These are phyloP conservation scores for Erythrolamprus reginae DNA, from an alignment of 2,113 vertebrate species.

Conservation along the genomic window DNA sequence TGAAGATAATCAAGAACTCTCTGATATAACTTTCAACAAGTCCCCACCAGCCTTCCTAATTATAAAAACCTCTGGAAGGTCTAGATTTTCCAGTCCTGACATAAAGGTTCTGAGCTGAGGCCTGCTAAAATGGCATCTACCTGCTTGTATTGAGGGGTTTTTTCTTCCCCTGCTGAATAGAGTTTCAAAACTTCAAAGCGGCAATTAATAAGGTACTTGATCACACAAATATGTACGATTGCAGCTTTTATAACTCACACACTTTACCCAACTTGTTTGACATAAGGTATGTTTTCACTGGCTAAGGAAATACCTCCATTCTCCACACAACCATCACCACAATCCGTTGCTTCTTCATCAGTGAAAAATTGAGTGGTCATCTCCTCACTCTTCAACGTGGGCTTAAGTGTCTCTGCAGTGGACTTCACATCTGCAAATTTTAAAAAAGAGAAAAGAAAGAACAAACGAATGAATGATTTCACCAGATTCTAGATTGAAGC, in stretches of 20 bases:
- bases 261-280: not conserved
- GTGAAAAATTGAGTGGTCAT: slow-evolving; percentile 73
- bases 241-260: not conserved
- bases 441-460: not conserved
- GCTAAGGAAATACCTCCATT: slow-evolving; percentile 66
- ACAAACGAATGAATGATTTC: not conserved
- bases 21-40: not conserved
- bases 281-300: slow-evolving; percentile 12
- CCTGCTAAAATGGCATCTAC: not conserved
- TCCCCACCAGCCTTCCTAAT: not conserved
- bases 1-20: not conserved
- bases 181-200: not conserved
- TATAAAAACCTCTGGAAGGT: not conserved
- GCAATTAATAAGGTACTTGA: not conserved
- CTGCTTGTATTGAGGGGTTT: not conserved
- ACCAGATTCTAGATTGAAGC: not conserved
- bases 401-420: slow-evolving; percentile 78
- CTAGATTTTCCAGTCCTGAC: not conserved
- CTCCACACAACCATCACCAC: slow-evolving; percentile 70
- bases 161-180: too few relatives aligned
- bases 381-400: slow-evolving; percentile 80
- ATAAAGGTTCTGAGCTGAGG: not conserved
- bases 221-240: not conserved
- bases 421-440: slow-evolving; percentile 78
- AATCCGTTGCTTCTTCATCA: slow-evolving; percentile 70